Evolutionary conservation across 2,113 vertebrate genomes (phyloP).

Genomic region (human): DNA sequence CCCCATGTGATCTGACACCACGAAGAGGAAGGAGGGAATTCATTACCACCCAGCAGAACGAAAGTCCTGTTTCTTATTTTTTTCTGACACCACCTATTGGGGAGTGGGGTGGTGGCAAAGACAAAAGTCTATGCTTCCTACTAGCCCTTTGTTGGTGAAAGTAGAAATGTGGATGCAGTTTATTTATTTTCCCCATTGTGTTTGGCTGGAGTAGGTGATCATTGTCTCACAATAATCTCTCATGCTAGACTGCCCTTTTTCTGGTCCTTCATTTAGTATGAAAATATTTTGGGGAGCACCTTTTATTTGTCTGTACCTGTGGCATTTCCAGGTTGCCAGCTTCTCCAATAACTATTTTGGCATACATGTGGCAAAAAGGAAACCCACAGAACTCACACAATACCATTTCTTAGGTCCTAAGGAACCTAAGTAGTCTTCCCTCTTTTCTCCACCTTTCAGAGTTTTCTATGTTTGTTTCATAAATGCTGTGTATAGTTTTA

Average conservation of each 20-base stretch:
- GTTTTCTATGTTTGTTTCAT: background rate
- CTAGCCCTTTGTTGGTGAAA: background rate
- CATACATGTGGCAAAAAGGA: background rate
- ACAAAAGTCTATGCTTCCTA: background rate
- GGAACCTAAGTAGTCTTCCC: background rate
- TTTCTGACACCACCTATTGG: background rate
- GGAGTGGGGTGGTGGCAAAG: background rate
- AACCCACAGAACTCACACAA: background rate
- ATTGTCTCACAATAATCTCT: background rate
- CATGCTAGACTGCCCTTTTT: background rate
- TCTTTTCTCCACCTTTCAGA: background rate
- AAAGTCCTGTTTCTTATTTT: background rate
- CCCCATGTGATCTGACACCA: background rate
- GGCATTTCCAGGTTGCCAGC: background rate
- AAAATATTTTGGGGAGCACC: background rate
- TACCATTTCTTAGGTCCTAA: background rate
- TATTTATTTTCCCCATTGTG: background rate
- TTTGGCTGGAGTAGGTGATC: background rate
- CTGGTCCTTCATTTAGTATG: background rate
- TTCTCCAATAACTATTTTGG: background rate
- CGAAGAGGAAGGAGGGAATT: background rate
- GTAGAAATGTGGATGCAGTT: background rate
- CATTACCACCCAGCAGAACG: background rate
- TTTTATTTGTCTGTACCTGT: background rate
- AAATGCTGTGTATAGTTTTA: background rate